phyloP scores from a whole-genome alignment of 2,888 invertebrate genomes.

The Drosophila peninsularis region DNA sequence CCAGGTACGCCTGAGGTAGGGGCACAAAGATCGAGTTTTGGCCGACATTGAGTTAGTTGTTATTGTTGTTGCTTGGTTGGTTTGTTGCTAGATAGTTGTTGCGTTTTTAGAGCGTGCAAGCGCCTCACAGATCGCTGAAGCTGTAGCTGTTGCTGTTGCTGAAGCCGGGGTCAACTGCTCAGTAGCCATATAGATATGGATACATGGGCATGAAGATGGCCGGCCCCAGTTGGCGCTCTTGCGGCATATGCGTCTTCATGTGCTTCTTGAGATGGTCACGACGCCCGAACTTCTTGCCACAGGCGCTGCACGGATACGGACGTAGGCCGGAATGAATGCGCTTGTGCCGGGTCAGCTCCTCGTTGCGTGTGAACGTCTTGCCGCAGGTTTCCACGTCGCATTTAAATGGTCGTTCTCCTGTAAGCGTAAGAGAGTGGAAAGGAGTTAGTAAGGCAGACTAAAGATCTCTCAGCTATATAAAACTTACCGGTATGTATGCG shows the following conservation, averaged over 20 bases:
- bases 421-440: slow-evolving; percentile 1
- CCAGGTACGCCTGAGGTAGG: slow-evolving; percentile 80
- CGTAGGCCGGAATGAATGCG: slow-evolving; percentile 94
- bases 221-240: slow-evolving; percentile 87
- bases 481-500: slow-evolving; percentile 92
- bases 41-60: slow-evolving; percentile 50
- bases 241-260: slow-evolving; percentile 91
- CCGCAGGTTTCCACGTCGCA: slow-evolving; percentile 94
- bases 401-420: slow-evolving; percentile 93
- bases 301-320: slow-evolving; percentile 93
- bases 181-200: slow-evolving; percentile 87
- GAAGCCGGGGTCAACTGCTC: slow-evolving; percentile 39
- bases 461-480: neutral
- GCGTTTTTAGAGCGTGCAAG: slow-evolving; percentile 75
- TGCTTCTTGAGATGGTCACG: slow-evolving; percentile 98
- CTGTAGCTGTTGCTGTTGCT: slow-evolving; percentile 15
- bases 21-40: slow-evolving; percentile 45
- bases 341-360: slow-evolving; percentile 95
- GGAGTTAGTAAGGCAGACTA: slow-evolving; percentile 34
- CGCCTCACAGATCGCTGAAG: slow-evolving; percentile 65
- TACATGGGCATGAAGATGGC: slow-evolving; percentile 87
- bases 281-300: slow-evolving; percentile 96
- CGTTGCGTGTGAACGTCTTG: slow-evolving; percentile 95
- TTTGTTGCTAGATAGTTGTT: slow-evolving; percentile 23
- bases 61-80: slow-evolving; percentile 5